These are phyloP conservation scores for Cecropterus lyciades DNA, from an alignment of 1,140 invertebrate species.

Conservation along the genomic window DNA sequence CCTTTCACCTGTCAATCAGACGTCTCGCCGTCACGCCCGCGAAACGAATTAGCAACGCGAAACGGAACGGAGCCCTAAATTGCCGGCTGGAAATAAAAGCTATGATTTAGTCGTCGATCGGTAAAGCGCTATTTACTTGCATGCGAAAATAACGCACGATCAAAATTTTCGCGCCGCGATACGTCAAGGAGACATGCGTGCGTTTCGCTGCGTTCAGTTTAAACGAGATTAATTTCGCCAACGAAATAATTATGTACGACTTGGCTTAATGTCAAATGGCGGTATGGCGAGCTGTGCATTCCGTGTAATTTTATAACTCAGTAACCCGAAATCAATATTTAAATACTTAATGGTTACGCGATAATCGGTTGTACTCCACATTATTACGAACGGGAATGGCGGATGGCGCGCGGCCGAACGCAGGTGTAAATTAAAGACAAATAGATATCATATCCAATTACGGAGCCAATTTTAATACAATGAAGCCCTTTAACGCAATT, in stretches of 20 bases:
- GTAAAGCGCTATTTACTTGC: slow-evolving; percentile 27
- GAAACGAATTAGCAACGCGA: slow-evolving; percentile 65
- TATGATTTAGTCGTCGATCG: slow-evolving; percentile 59
- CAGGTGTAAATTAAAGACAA: slow-evolving; percentile 30
- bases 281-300: slow-evolving; percentile 26
- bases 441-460: slow-evolving; percentile 34
- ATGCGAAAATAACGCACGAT: slow-evolving; percentile 54
- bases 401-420: background rate
- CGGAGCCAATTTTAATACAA: slow-evolving; percentile 26
- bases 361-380: slow-evolving; percentile 4
- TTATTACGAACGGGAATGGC: background rate
- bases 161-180: slow-evolving; percentile 60
- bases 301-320: slow-evolving; percentile 14
- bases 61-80: slow-evolving; percentile 56
- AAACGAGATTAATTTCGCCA: slow-evolving; percentile 57
- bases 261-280: slow-evolving; percentile 54
- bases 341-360: slow-evolving; percentile 17
- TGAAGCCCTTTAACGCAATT: slow-evolving; percentile 18
- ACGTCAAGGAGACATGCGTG: slow-evolving; percentile 42
- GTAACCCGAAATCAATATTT: background rate
- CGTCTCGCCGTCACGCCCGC: slow-evolving; percentile 59
- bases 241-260: slow-evolving; percentile 63
- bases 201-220: slow-evolving; percentile 54
- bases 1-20: slow-evolving; percentile 80
- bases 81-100: slow-evolving; percentile 61